Evolutionary conservation across 2,113 vertebrate genomes (phyloP).

Genomic region (Caretta caretta): DNA sequence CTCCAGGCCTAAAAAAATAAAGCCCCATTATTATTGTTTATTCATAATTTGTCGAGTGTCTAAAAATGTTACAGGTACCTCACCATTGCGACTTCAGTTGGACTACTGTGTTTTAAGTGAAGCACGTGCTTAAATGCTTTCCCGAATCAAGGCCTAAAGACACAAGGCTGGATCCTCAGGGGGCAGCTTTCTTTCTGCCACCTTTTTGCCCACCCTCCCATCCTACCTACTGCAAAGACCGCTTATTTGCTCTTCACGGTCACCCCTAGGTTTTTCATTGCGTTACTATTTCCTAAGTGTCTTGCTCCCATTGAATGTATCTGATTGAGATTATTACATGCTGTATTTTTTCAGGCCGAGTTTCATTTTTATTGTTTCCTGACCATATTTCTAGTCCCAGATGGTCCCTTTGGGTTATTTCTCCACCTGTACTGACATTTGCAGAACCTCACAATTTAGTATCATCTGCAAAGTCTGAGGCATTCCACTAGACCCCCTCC

Average conservation of each 20-base stretch:
- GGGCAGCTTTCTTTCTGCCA: background rate
- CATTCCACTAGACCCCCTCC: rapidly evolving
- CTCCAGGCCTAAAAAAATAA: background rate
- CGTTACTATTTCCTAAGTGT: background rate
- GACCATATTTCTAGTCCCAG: background rate
- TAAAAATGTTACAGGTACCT: background rate
- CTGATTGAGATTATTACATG: background rate
- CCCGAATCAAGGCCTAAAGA: background rate
- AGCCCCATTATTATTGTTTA: background rate
- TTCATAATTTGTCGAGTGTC: background rate
- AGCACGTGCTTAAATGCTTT: background rate
- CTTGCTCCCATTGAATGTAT: background rate
- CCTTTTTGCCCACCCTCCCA: background rate
- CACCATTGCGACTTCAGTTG: background rate
- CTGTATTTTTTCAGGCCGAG: background rate
- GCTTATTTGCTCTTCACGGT: background rate
- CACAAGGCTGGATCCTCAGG: background rate
- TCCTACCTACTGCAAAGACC: background rate
- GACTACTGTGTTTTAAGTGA: background rate
- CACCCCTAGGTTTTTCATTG: rapidly evolving
- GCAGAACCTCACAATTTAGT: background rate
- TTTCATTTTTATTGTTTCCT: background rate
- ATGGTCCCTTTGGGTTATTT: background rate
- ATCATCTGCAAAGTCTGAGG: background rate
- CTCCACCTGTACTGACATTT: background rate